Evolutionary conservation across 92 coral and sea anemone species (phyloP).

Genomic region (Phenganax stokvisi): DNA sequence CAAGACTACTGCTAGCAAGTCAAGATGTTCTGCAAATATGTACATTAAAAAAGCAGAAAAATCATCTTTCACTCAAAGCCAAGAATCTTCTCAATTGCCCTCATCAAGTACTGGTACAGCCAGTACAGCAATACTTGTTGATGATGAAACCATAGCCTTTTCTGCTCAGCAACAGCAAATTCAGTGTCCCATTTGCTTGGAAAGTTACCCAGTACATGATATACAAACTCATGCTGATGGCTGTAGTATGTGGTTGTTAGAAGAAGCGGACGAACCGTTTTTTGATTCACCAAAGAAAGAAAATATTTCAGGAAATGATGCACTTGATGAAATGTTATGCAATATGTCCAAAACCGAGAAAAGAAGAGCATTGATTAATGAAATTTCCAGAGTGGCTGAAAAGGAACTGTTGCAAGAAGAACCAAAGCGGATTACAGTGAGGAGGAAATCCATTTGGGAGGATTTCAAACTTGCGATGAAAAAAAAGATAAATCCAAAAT

Average conservation of each 20-base stretch:
- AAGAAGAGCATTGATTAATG: neutral
- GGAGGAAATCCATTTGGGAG: constrained; percentile 1
- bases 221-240: constrained; percentile 61
- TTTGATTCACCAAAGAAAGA: no score
- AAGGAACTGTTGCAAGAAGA: neutral
- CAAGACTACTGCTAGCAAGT: neutral
- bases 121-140: no score
- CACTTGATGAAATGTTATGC: neutral
- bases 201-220: neutral
- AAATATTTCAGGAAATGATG: neutral
- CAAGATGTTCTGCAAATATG: neutral
- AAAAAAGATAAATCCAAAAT: neutral
- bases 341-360: neutral
- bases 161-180: neutral
- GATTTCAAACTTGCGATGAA: neutral
- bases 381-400: neutral
- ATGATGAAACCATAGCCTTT: no score
- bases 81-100: neutral
- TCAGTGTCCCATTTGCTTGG: constrained; percentile 3
- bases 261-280: neutral
- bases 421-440: neutral
- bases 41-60: neutral
- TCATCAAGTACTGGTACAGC: neutral
- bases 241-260: constrained; percentile 54
- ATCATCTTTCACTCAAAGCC: neutral